Conservation (phyloP, 35 echinoderm and acorn worm species). For the Eucidaris tribuloides region DNA sequence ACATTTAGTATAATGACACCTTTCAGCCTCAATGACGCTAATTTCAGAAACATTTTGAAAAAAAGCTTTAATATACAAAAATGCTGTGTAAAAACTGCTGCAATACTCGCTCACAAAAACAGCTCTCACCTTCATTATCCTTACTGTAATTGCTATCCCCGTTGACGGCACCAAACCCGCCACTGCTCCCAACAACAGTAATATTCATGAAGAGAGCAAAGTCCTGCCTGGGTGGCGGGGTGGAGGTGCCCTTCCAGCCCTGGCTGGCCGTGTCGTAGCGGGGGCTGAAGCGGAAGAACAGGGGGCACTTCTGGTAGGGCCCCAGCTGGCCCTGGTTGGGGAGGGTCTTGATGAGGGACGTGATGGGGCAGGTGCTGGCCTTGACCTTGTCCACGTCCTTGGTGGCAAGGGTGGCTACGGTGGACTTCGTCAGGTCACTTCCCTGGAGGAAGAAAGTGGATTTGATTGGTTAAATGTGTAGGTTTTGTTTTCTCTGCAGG, state of each 20-base stretch:
- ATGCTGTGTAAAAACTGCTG: no score
- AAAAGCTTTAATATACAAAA: no score
- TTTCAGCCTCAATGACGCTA: no score
- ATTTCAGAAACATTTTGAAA: no score
- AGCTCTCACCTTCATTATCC: not conserved
- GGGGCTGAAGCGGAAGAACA: slow-evolving; percentile 91
- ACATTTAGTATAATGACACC: no score
- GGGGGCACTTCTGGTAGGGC: slow-evolving; percentile 67
- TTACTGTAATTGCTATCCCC: slow-evolving; percentile 6
- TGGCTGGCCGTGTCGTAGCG: slow-evolving; percentile 64
- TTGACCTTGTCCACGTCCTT: slow-evolving; percentile 62
- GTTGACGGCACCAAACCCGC: slow-evolving; percentile 27
- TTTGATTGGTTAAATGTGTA: no score
- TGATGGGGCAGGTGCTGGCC: slow-evolving; percentile 60
- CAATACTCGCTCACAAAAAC: no score
- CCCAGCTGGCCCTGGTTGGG: slow-evolving; percentile 80
- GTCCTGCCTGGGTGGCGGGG: slow-evolving; percentile 85
- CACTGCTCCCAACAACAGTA: slow-evolving; percentile 69
- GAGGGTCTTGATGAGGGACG: slow-evolving; percentile 69
- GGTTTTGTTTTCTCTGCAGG: no score
- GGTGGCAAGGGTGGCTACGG: slow-evolving; percentile 59
- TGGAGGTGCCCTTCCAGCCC: slow-evolving; percentile 89
- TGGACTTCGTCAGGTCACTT: slow-evolving; percentile 89
- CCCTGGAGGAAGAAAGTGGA: slow-evolving; percentile 46
- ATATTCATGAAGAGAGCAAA: slow-evolving; percentile 95